These are phyloP conservation scores for Ophthalmolycus amberensis DNA, from an alignment of 2,113 vertebrate species.

Conservation along the genomic window DNA sequence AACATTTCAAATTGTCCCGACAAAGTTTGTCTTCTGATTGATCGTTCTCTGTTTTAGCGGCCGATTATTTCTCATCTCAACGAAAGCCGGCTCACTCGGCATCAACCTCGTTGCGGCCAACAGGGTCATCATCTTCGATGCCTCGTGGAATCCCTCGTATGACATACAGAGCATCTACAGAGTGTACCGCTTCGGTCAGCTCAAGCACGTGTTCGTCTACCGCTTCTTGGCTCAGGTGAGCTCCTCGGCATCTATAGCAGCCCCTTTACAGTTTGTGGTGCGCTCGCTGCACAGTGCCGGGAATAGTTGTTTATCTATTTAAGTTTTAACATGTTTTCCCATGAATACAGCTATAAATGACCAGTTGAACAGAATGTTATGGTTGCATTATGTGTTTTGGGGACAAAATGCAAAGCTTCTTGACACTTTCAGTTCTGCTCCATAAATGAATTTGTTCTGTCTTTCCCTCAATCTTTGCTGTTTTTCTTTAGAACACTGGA, in stretches of 20 bases:
- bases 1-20: background rate
- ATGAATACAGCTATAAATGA: background rate
- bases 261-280: background rate
- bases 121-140: conserved; percentile 96
- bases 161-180: conserved; percentile 99
- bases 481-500: background rate
- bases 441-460: background rate
- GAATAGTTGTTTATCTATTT: background rate
- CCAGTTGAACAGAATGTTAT: background rate
- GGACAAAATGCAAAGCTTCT: background rate
- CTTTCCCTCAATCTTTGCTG: background rate
- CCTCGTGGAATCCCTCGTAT: conserved; percentile 97
- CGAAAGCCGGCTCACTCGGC: conserved; percentile 94
- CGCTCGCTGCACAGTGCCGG: background rate
- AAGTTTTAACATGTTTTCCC: background rate
- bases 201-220: conserved; percentile 93
- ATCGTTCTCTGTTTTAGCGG: conserved; percentile 81
- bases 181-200: conserved; percentile 97
- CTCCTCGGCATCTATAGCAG: background rate
- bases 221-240: conserved; percentile 96
- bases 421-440: background rate
- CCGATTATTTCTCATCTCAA: conserved; percentile 97
- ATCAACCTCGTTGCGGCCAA: conserved; percentile 97
- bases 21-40: background rate
- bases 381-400: background rate